Conservation (phyloP, 2,888 invertebrate genomes). For the Neria commutata region DNA sequence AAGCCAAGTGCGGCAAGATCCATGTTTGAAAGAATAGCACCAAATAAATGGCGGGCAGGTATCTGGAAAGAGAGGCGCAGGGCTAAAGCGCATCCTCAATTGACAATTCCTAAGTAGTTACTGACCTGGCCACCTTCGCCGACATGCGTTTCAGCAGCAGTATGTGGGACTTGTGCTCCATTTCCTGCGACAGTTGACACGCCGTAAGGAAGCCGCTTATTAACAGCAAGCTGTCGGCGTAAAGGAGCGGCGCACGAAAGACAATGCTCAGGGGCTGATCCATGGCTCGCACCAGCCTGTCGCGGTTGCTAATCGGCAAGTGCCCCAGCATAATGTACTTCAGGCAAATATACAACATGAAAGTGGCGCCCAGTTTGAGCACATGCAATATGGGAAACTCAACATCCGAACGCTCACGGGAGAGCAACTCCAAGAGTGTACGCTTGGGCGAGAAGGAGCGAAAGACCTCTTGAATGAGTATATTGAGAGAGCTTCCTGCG, state of each 20-base stretch:
- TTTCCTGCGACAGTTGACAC: conserved; percentile 67
- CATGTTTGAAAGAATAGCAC: conserved; percentile 72
- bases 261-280: conserved; percentile 68
- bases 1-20: conserved; percentile 69
- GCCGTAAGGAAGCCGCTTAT: conserved; percentile 72
- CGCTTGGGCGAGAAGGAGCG: conserved; percentile 73
- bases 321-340: conserved; percentile 70
- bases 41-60: conserved; percentile 70
- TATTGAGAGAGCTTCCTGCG: conserved; percentile 5
- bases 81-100: conserved; percentile 55
- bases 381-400: conserved; percentile 73
- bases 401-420: conserved; percentile 64
- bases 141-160: conserved; percentile 67
- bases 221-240: conserved; percentile 72
- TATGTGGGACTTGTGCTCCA: conserved; percentile 64
- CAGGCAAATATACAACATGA: conserved; percentile 70
- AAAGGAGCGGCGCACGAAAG: conserved; percentile 70
- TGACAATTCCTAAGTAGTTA: conserved; percentile 51
- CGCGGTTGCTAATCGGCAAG: conserved; percentile 70
- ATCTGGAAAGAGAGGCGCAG: conserved; percentile 58
- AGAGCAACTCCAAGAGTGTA: conserved; percentile 67
- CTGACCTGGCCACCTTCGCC: conserved; percentile 69
- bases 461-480: conserved; percentile 37
- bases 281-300: conserved; percentile 60
- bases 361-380: conserved; percentile 69